Base-by-base conservation (phyloP, 2,113 vertebrate species). In the Lipophrys pholis region DNA sequence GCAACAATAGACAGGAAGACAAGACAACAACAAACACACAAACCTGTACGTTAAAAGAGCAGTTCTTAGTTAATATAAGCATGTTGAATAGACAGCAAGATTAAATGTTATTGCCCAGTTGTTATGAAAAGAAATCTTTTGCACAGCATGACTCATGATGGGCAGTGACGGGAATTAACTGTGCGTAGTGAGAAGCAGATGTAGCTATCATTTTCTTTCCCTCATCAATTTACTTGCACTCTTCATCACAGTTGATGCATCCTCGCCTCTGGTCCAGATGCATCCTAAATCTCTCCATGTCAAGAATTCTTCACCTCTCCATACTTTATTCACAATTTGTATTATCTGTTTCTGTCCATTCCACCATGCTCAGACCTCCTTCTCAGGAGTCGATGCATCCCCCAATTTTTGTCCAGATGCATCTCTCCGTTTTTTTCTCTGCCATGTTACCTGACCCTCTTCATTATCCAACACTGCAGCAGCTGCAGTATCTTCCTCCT, bases 401-500 rank as follows among this genome's bases (percentile, higher is more conserved):
- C 49, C 52, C 70, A 49, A 49, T 67, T 76, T 71, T 71, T 35
- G 11, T 82, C 83, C 78, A 72, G 78, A 92, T 92, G 91, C 91
- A 92, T 90, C 83, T 59, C 83, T 83, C 73, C 60, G 35, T 56
- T 72, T 79, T 69, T 56, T 6, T 87, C 87, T 84, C 81, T 79
- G 84, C 86, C 69, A 71, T 55, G 88, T 92, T 92, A 92, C 91
- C 92, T 91, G 90, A 86, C 89, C 89, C 91, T 88, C 91, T 73
- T 91, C 74, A 78, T 85, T 69, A 79, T 91, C 90, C 90, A 78
- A 8, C 21, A 64, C 10, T 42, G 74, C 7, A 12, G 63, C 83
- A 82, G 82, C 78, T 38, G 61, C 53, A 17, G 70, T 36, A n/a
- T 51, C 49, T 66, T 87, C 82, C 65, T 87, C 87, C 73, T 84